These are phyloP conservation scores for Staurois parvus DNA, from an alignment of 2,797 vertebrate species.

Conservation along the genomic window DNA sequence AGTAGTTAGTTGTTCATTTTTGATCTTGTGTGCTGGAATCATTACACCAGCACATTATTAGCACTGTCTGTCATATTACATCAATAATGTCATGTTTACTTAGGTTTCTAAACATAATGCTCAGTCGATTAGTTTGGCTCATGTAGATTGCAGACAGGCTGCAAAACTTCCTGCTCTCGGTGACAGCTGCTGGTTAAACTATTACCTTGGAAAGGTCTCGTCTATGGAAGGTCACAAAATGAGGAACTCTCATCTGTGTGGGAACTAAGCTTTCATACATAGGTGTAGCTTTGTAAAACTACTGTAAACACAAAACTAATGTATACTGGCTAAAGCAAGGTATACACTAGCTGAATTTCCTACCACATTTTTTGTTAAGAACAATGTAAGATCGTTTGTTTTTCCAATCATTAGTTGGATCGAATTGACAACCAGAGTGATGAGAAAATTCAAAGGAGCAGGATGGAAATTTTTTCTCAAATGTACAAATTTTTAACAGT, in stretches of 20 bases:
- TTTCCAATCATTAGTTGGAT: too few species aligned
- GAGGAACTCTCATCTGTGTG: not conserved
- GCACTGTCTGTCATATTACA: not conserved
- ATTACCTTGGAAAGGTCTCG: not conserved
- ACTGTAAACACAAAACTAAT: too few species aligned
- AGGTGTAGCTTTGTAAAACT: not conserved
- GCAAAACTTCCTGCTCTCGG: not conserved
- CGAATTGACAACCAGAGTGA: too few species aligned
- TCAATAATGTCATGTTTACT: conserved; percentile 21
- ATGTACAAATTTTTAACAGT: too few species aligned
- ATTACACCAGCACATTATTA: too few species aligned
- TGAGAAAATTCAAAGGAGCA: too few species aligned
- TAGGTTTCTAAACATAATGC: conserved; percentile 21
- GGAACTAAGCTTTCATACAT: too few species aligned
- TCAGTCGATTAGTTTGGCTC: not conserved
- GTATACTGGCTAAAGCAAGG: too few species aligned
- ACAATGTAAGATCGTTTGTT: too few species aligned
- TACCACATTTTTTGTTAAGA: too few species aligned
- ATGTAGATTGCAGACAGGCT: conserved; percentile 13
- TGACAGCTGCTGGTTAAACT: not conserved
- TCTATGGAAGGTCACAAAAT: not conserved
- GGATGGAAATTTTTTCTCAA: too few species aligned
- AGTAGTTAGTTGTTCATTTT: not conserved
- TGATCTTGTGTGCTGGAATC: not conserved
- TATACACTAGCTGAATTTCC: too few species aligned